A percentile compares a stretch with the other conserved stretches of the same genome.
These are phyloP conservation scores for Imbricaverruca yamaguchii DNA, from an alignment of 2,888 invertebrate species.

Conservation along the genomic window DNA sequence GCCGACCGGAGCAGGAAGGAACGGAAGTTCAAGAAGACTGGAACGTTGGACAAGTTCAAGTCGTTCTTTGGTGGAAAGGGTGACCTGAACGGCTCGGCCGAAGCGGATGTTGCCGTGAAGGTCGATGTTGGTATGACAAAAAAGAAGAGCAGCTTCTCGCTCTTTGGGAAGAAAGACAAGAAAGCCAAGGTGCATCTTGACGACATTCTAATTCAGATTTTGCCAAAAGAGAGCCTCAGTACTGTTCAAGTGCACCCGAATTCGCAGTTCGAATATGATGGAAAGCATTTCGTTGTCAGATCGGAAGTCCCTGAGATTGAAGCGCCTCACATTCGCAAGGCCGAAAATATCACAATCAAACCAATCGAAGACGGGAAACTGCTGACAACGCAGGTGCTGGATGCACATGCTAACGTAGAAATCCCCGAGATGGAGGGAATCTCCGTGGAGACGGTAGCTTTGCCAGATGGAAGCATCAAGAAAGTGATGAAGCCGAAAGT, in stretches of 20 bases:
- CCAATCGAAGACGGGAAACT: constrained; percentile 6
- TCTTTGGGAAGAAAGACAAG: constrained; percentile 5
- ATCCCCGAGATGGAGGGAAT: constrained; percentile 3
- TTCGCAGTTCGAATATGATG: not conserved
- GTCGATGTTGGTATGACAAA: not conserved
- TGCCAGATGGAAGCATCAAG: constrained; percentile 4
- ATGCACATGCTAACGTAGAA: not conserved
- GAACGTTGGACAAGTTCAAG: constrained; percentile 7
- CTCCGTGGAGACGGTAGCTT: not conserved
- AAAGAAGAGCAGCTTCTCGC: constrained; percentile 6
- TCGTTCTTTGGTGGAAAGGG: not conserved
- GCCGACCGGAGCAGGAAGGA: not conserved
- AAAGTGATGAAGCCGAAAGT: not conserved
- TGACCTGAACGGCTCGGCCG: not conserved
- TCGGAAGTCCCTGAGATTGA: constrained; percentile 2
- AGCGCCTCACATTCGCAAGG: not conserved
- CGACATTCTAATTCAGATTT: not conserved
- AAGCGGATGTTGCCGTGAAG: not conserved
- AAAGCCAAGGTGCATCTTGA: not conserved
- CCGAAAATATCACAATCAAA: not conserved
- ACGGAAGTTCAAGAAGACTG: not conserved
- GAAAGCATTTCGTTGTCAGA: not conserved
- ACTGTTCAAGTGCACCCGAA: not conserved
- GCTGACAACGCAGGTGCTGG: not conserved
- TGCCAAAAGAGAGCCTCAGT: not conserved